Evolutionary conservation across 2,113 vertebrate species (phyloP), one percentile per base, ranked within the genome.

Genomic region (Urocitellus parryii): DNA sequence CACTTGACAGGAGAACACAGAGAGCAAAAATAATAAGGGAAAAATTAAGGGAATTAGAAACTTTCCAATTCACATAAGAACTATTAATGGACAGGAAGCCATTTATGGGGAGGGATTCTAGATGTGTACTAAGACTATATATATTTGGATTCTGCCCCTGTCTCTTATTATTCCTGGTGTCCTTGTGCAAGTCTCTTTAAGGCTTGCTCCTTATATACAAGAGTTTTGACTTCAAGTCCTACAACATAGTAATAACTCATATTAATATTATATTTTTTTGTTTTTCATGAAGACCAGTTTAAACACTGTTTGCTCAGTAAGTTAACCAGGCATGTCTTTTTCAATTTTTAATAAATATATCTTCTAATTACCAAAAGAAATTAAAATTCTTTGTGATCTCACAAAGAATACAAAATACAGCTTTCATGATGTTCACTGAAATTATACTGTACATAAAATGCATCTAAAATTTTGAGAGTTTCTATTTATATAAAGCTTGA

Each of bases 401-500:
- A 0, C 2, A 72, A 51, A 90, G 32, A 86, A 4, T n/a, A 12
- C 25, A 25, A 94, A 91, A 67, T 83, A 8, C 16, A 5, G 73
- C 27, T 95, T 93, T 58, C 48, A 74, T 39, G 63, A 34, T 78
- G 10, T 77, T 81, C 63, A 58, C 1, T 10, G 48, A 73, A 81
- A 88, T 67, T 85, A 70, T 29, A 79, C 7, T 32, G 65, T 58
- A 39, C 39, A 53, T 12, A 76, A 90, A 45, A 74, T 34, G 16
- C 18, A n/a, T 17, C 73, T 94, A 89, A 90, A 91, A 17, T 85
- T 72, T 74, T 86, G 32, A 42, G 22, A 22, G 6, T 37, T 34
- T 87, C n/a, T 72, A 20, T 9, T 56, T 94, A 88, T 27, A 74
- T 86, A 74, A 84, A 96, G 39, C 22, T 42, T 14, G n/a, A 90